phyloP scores from a whole-genome alignment of 2,113 vertebrate genomes.

The Nestor notabilis region DNA sequence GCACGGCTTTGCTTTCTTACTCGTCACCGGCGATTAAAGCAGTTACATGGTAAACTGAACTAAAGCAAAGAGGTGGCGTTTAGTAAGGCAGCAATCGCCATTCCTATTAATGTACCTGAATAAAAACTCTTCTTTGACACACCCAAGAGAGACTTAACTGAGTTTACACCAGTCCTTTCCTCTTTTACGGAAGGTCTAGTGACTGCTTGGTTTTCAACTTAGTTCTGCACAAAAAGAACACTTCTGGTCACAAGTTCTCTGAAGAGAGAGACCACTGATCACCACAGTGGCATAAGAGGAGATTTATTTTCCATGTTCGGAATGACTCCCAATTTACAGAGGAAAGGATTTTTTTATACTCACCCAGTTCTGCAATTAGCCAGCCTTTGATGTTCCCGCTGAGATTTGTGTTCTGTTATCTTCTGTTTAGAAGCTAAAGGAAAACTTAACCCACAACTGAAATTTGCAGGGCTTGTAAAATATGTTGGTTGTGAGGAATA shows the following conservation, averaged over 20 bases:
- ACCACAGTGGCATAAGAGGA: not conserved
- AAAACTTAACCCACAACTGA: not conserved
- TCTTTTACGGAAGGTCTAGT: not conserved
- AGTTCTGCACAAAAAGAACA: not conserved
- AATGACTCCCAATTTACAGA: not conserved
- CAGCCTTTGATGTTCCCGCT: not conserved
- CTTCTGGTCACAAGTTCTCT: not conserved
- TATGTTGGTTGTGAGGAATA: not conserved
- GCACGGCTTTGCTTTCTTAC: not conserved
- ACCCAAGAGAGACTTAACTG: not conserved
- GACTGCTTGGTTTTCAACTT: not conserved
- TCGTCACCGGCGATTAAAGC: not conserved
- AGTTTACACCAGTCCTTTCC: not conserved
- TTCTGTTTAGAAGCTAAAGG: not conserved
- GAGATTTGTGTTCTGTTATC: not conserved
- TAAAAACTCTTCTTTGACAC: not conserved
- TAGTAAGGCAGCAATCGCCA: not conserved
- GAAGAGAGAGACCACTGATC: not conserved
- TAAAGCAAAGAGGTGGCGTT: not conserved
- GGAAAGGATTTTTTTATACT: not conserved
- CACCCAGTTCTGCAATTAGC: not conserved
- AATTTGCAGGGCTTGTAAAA: not conserved
- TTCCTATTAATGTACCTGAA: not conserved
- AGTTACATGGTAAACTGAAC: not conserved
- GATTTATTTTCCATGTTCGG: not conserved